Percentiles rank a stretch among this genome's conserved stretches.
Conservation (phyloP, 2,113 vertebrate genomes). For the Siphamia tubifer region DNA sequence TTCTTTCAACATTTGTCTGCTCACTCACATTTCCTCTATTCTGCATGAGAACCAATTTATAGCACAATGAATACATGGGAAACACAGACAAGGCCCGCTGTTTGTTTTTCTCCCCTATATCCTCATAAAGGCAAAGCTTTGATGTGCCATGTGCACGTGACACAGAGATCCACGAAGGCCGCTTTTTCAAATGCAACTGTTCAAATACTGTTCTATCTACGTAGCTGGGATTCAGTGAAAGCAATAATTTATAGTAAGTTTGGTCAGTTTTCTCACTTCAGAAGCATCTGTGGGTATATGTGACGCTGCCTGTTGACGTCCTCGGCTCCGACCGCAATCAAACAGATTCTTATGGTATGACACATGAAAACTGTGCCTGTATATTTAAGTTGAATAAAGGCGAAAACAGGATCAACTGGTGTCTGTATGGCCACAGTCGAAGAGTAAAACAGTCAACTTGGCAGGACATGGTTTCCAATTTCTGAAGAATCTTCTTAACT, state of each 20-base stretch:
- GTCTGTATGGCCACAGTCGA: no score
- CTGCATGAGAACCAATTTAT: constrained; percentile 25
- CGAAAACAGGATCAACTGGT: no score
- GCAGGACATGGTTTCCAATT: no score
- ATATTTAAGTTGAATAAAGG: no score
- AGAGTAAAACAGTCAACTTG: no score
- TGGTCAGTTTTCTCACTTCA: neutral
- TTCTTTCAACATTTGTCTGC: neutral
- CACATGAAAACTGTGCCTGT: no score
- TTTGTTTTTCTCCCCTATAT: constrained; percentile 10
- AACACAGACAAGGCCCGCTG: neutral
- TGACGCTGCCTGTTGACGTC: no score
- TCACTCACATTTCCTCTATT: constrained; percentile 27
- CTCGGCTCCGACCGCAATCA: no score
- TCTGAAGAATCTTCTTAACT: no score
- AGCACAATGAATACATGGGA: constrained; percentile 10
- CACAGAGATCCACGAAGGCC: neutral
- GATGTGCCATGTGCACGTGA: constrained; percentile 6
- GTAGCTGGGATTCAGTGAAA: neutral
- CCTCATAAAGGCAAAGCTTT: constrained; percentile 7
- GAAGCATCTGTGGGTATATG: no score
- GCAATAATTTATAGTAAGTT: neutral
- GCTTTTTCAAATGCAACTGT: neutral
- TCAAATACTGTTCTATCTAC: neutral
- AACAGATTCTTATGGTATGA: no score